These are phyloP conservation scores for Athripsodes cinereus DNA, from an alignment of 2,888 invertebrate species.

Conservation along the genomic window DNA sequence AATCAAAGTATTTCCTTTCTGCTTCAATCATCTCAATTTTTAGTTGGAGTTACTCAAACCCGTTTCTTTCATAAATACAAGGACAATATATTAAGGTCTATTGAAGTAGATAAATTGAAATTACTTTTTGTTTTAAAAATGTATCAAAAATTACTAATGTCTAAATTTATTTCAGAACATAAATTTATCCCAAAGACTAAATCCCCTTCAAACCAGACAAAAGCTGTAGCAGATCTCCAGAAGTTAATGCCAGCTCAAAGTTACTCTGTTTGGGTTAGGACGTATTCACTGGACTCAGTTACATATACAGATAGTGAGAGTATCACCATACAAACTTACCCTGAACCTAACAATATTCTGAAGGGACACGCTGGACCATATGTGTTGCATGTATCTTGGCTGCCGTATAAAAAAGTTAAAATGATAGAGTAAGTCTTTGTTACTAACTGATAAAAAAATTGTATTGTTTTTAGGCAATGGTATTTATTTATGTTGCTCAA, in stretches of 20 bases:
- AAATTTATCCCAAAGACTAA: constrained; percentile 43
- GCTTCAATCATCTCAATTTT: too few species aligned
- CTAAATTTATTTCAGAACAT: constrained; percentile 35
- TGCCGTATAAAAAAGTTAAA: constrained; percentile 45
- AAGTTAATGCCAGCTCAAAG: constrained; percentile 60
- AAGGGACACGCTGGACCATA: constrained; percentile 53
- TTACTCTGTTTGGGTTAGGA: constrained; percentile 70
- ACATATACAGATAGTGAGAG: constrained; percentile 57
- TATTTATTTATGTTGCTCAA: not conserved
- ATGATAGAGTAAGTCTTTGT: constrained; percentile 11
- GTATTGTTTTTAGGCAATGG: not conserved
- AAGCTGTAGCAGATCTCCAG: constrained; percentile 41
- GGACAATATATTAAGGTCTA: too few species aligned
- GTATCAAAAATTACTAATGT: too few species aligned
- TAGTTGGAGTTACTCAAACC: too few species aligned
- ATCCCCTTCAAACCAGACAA: constrained; percentile 34
- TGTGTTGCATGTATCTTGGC: constrained; percentile 63
- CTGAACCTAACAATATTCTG: constrained; percentile 62
- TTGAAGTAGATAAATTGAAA: too few species aligned
- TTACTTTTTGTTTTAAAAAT: too few species aligned
- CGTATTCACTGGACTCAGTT: constrained; percentile 62
- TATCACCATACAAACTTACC: constrained; percentile 61
- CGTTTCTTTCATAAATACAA: too few species aligned
- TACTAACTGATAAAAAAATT: not conserved
- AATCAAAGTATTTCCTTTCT: too few species aligned